These are phyloP conservation scores for Aldrovandia affinis DNA, from an alignment of 2,797 vertebrate genomes.

Conservation along the genomic window DNA sequence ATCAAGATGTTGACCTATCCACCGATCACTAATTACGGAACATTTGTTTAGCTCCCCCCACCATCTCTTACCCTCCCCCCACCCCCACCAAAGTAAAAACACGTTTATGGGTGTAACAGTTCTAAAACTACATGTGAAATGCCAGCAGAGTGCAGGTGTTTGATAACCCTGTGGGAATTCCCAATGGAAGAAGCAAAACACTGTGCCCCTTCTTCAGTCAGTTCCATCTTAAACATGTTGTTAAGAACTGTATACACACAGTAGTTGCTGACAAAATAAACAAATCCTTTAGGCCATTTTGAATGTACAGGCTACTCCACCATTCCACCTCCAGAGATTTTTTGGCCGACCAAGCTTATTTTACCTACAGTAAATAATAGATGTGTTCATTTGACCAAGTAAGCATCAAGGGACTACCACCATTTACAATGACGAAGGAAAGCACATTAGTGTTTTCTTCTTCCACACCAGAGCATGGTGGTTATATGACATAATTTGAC, in stretches of 20 bases:
- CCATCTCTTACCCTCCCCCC: slow-evolving; percentile 53
- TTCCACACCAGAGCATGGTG: neutral
- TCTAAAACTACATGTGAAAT: neutral
- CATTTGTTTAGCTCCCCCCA: slow-evolving; percentile 66
- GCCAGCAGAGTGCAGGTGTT: neutral
- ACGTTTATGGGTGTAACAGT: neutral
- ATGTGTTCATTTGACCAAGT: slow-evolving; percentile 10
- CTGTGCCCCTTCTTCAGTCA: neutral
- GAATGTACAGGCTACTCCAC: neutral
- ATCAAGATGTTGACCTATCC: slow-evolving; percentile 72
- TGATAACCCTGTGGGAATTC: no score
- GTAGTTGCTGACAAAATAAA: neutral
- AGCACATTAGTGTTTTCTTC: neutral
- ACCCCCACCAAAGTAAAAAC: slow-evolving; percentile 36
- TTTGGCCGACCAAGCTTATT: slow-evolving; percentile 1
- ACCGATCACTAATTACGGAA: slow-evolving; percentile 76
- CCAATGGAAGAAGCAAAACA: neutral
- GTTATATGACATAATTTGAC: neutral
- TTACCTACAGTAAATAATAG: neutral
- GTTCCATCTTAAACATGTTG: neutral
- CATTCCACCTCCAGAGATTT: neutral
- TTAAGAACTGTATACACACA: neutral
- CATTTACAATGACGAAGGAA: neutral
- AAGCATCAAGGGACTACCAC: slow-evolving; percentile 12
- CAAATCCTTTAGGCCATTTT: neutral